A percentile compares a stretch with the other conserved stretches of the same genome.
phyloP scores from a whole-genome alignment of 2,113 vertebrate species.

The Eleginops maclovinus region DNA sequence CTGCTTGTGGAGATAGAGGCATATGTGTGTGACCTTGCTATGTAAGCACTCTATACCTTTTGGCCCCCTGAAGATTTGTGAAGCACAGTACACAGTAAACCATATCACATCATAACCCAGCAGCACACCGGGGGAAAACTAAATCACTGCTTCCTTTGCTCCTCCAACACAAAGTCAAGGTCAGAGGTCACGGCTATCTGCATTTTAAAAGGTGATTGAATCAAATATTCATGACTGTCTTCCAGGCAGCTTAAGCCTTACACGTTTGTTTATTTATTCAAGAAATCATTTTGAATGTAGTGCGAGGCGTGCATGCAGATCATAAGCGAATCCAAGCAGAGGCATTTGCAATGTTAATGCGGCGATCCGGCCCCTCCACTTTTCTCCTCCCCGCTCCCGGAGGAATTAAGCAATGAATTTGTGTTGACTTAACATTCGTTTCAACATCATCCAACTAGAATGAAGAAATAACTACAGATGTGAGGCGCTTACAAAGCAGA shows the following conservation, averaged over 20 bases:
- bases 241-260: slow-evolving; percentile 40
- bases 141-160: slow-evolving; percentile 54
- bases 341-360: slow-evolving; percentile 74
- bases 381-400: slow-evolving; percentile 30
- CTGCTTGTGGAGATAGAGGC: slow-evolving; percentile 8
- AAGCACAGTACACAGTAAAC: slow-evolving; percentile 17
- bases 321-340: slow-evolving; percentile 31
- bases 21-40: slow-evolving; percentile 48
- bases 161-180: slow-evolving; percentile 51
- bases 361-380: slow-evolving; percentile 42
- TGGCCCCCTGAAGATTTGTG: slow-evolving; percentile 50
- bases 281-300: slow-evolving; percentile 37
- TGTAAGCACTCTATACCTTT: slow-evolving; percentile 40
- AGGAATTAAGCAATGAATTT: slow-evolving; percentile 58
- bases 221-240: slow-evolving; percentile 76
- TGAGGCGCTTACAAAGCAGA: slow-evolving; percentile 52
- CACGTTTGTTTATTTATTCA: slow-evolving; percentile 73
- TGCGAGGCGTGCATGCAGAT: slow-evolving; percentile 57
- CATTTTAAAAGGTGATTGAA: slow-evolving; percentile 67
- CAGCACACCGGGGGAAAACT: slow-evolving; percentile 23
- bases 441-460: slow-evolving; percentile 66
- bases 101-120: slow-evolving; percentile 24
- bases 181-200: slow-evolving; percentile 63
- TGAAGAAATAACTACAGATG: slow-evolving; percentile 65
- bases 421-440: slow-evolving; percentile 68